Evolutionary conservation across 2,888 invertebrate genomes (phyloP).

Genomic region (Meta bourneti): DNA sequence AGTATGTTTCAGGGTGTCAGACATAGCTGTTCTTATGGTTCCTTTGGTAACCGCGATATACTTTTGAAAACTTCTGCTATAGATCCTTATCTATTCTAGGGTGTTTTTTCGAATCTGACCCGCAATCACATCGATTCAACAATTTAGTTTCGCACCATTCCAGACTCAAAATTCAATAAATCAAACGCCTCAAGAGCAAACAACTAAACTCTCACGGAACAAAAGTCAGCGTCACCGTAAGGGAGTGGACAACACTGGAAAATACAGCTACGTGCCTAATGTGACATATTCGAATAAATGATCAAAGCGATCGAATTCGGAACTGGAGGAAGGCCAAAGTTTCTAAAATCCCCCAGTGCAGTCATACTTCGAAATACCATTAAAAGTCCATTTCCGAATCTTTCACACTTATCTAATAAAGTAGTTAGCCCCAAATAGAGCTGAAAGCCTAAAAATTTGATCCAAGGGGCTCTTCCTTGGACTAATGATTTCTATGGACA

Average conservation of each 20-base stretch:
- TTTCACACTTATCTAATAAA: neutral
- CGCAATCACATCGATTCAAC: too few species aligned
- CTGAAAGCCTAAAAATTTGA: constrained; percentile 1
- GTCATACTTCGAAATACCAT: neutral
- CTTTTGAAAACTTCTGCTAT: too few species aligned
- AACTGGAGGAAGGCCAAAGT: neutral
- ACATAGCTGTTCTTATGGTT: too few species aligned
- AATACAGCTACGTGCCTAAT: neutral
- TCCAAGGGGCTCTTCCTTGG: neutral
- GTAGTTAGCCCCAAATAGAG: neutral
- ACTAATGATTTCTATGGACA: neutral
- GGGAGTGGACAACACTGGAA: neutral
- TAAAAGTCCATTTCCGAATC: neutral
- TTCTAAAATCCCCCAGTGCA: neutral
- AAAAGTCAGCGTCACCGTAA: neutral
- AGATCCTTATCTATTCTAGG: too few species aligned
- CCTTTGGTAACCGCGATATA: too few species aligned
- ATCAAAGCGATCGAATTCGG: neutral
- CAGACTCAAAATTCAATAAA: neutral
- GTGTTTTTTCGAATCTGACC: too few species aligned
- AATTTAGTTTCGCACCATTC: too few species aligned
- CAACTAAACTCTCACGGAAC: neutral
- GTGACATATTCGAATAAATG: neutral
- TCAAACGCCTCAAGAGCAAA: neutral
- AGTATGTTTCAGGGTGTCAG: too few species aligned